A percentile compares a stretch with the other conserved stretches of the same genome.
phyloP scores from a whole-genome alignment of 2,113 vertebrate species.

The Gadus chalcogrammus region DNA sequence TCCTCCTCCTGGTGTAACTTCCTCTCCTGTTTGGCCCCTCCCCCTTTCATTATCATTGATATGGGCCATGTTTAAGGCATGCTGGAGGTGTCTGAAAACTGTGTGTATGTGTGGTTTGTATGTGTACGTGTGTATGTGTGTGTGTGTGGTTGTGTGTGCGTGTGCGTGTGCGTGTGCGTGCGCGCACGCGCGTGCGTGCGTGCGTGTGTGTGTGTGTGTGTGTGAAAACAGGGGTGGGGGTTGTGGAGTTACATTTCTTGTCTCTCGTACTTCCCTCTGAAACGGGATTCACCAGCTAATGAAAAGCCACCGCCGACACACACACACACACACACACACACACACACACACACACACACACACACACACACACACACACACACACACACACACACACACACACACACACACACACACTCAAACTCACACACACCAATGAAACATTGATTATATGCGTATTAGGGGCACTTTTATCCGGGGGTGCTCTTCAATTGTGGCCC shows the following conservation, averaged over 20 bases:
- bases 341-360: slow-evolving; percentile 3
- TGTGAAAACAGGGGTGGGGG: not conserved
- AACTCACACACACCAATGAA: slow-evolving; percentile 45
- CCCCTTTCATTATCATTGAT: slow-evolving; percentile 27
- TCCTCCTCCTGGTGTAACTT: slow-evolving; percentile 34
- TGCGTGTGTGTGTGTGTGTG: not conserved
- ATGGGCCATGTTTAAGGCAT: no score
- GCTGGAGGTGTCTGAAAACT: no score
- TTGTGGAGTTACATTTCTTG: slow-evolving; percentile 15
- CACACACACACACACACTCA: no score
- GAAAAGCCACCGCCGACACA: slow-evolving; percentile 41
- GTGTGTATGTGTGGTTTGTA: no score
- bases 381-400: slow-evolving; percentile 5
- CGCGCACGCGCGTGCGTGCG: not conserved
- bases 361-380: slow-evolving; percentile 25
- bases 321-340: not conserved
- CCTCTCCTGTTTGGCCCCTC: no score
- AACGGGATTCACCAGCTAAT: slow-evolving; percentile 46
- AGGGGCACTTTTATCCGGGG: slow-evolving; percentile 55
- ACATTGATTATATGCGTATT: slow-evolving; percentile 61
- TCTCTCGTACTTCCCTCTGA: slow-evolving; percentile 24
- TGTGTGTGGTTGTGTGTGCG: not conserved
- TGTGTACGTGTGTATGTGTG: not conserved
- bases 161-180: not conserved
- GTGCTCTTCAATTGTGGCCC: slow-evolving; percentile 29